A percentile compares a stretch with the other conserved stretches of the same genome.
phyloP scores from a whole-genome alignment of 2,113 vertebrate genomes.

The Sapajus apella region DNA sequence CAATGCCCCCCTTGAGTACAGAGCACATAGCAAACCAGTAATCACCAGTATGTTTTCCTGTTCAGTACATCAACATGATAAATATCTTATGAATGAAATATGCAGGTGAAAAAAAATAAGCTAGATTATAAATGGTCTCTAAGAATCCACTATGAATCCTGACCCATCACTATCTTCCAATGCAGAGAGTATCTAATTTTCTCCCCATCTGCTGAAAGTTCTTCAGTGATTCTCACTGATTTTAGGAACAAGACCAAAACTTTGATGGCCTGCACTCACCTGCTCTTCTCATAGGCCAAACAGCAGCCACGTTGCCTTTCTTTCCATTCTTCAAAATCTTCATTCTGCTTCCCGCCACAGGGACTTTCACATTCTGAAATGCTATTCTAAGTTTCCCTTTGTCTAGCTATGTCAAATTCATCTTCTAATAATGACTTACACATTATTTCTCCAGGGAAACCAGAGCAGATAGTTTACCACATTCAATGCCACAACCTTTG shows the following conservation, averaged over 20 bases:
- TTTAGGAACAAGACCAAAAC: slow-evolving; percentile 14
- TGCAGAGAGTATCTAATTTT: slow-evolving; percentile 9
- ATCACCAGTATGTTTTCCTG: neutral
- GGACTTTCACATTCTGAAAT: neutral
- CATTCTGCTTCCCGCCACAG: neutral
- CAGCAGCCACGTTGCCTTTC: neutral
- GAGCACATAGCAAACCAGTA: neutral
- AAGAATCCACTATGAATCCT: neutral
- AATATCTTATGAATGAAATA: neutral
- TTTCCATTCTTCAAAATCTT: neutral
- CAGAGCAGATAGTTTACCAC: neutral
- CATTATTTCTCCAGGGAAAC: neutral
- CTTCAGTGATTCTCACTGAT: slow-evolving; percentile 8
- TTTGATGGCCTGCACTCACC: neutral
- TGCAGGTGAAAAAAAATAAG: neutral
- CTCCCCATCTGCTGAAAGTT: neutral
- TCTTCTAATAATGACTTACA: neutral
- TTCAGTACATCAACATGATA: neutral
- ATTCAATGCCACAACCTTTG: neutral
- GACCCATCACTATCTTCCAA: neutral
- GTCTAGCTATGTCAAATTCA: neutral
- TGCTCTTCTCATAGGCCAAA: neutral
- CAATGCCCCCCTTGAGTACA: neutral
- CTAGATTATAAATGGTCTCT: neutral
- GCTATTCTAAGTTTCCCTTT: neutral